A percentile compares a stretch with the other conserved stretches of the same genome.
These are phyloP conservation scores for Lithophane semibrunnea DNA, from an alignment of 2,888 invertebrate genomes.

Conservation along the genomic window DNA sequence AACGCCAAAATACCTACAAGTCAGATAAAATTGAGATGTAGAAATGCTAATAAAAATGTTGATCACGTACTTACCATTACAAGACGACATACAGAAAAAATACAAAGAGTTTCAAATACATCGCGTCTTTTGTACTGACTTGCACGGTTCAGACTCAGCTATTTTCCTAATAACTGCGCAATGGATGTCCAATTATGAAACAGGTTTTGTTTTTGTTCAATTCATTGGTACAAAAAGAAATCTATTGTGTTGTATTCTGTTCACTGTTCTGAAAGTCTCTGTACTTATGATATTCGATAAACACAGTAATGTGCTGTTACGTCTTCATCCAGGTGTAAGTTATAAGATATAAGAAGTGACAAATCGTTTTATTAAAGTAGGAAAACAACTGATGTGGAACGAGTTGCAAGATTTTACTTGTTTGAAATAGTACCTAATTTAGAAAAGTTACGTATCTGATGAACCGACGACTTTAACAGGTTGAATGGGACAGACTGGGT, in stretches of 20 bases:
- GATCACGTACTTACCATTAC: not conserved
- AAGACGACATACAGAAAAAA: not conserved
- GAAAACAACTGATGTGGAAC: not conserved
- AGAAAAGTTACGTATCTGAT: not conserved
- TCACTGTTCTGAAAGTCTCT: slow-evolving; percentile 17
- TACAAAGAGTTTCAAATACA: not conserved
- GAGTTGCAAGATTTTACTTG: not conserved
- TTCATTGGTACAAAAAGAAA: slow-evolving; percentile 20
- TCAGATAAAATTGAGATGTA: slow-evolving; percentile 12
- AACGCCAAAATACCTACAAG: slow-evolving; percentile 1
- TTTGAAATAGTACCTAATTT: not conserved
- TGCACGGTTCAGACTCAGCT: not conserved
- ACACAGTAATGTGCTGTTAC: slow-evolving; percentile 33
- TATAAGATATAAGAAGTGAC: not conserved
- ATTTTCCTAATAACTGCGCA: not conserved
- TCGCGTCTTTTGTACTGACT: not conserved
- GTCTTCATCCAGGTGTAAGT: slow-evolving; percentile 1
- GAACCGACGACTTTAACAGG: too few relatives aligned
- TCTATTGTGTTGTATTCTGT: slow-evolving; percentile 42
- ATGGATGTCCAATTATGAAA: slow-evolving; percentile 10
- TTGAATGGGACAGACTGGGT: too few relatives aligned
- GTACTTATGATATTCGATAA: slow-evolving; percentile 47
- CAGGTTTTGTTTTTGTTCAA: not conserved
- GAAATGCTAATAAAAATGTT: slow-evolving; percentile 6
- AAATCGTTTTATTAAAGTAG: not conserved